Evolutionary conservation across 2,888 invertebrate genomes (phyloP).

Genomic region (Allygus modestus): DNA sequence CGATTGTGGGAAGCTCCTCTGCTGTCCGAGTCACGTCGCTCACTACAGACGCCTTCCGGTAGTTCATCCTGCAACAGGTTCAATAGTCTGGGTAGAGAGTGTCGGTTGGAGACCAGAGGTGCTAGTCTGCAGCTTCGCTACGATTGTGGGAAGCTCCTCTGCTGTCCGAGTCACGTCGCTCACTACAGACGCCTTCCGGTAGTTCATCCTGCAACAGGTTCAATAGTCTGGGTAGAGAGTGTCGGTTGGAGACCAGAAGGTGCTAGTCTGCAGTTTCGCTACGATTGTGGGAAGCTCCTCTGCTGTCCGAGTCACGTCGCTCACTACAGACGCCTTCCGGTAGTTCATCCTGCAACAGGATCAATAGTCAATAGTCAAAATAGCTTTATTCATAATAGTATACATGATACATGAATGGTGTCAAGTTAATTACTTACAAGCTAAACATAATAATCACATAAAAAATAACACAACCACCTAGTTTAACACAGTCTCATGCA

Average conservation of each 20-base stretch:
- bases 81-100: constrained; percentile 72
- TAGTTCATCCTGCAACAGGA: constrained; percentile 63
- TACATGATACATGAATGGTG: too few relatives aligned
- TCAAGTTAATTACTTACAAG: too few relatives aligned
- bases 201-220: constrained; percentile 32
- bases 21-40: constrained; percentile 68
- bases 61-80: constrained; percentile 33
- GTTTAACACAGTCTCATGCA: too few relatives aligned
- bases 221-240: background rate
- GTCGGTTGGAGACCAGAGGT: constrained; percentile 65
- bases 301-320: constrained; percentile 68
- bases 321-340: constrained; percentile 68
- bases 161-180: constrained; percentile 68
- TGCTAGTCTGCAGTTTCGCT: constrained; percentile 68
- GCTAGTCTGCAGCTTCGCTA: constrained; percentile 68
- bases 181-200: constrained; percentile 68
- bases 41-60: constrained; percentile 67
- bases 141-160: constrained; percentile 68
- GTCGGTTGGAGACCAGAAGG: background rate
- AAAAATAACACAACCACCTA: too few relatives aligned
- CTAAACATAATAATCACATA: too few relatives aligned
- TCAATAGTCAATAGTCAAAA: too few relatives aligned
- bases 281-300: constrained; percentile 69
- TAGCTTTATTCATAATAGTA: too few relatives aligned
- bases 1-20: constrained; percentile 68